phyloP scores from a whole-genome alignment of 2,797 vertebrate genomes.

The Macroramphosus scolopax region DNA sequence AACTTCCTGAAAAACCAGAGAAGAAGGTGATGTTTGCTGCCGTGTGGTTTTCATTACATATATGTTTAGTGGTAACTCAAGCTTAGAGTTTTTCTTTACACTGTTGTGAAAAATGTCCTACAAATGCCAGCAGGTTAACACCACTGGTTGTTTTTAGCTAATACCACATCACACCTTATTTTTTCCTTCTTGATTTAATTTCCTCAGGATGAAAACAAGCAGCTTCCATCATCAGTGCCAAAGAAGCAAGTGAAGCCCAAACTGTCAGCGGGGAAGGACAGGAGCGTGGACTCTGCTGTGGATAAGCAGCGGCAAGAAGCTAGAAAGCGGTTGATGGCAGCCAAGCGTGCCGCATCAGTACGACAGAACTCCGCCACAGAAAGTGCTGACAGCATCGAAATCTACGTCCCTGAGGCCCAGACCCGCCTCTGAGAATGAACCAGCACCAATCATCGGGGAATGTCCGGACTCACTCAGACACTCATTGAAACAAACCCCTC shows the following conservation, averaged over 20 bases:
- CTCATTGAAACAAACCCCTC: slow-evolving; percentile 51
- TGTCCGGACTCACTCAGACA: slow-evolving; percentile 37
- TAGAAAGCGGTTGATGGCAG: slow-evolving; percentile 95
- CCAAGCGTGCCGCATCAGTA: slow-evolving; percentile 93
- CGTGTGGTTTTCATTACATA: background rate
- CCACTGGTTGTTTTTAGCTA: background rate
- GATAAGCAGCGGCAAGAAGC: slow-evolving; percentile 98
- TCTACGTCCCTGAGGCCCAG: slow-evolving; percentile 98
- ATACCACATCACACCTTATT: slow-evolving; percentile 3
- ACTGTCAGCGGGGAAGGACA: slow-evolving; percentile 87
- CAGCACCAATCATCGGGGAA: slow-evolving; percentile 35
- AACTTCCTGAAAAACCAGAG: slow-evolving; percentile 81
- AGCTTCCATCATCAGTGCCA: slow-evolving; percentile 88
- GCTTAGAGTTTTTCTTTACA: too few relatives aligned
- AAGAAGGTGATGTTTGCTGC: slow-evolving; percentile 82
- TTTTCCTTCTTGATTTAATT: slow-evolving; percentile 5
- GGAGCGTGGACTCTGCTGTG: slow-evolving; percentile 84
- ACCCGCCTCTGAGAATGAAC: slow-evolving; percentile 90
- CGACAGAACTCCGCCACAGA: slow-evolving; percentile 98
- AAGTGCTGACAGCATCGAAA: slow-evolving; percentile 98
- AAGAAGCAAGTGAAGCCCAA: slow-evolving; percentile 94
- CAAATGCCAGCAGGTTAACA: too few relatives aligned
- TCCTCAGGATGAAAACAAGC: slow-evolving; percentile 88
- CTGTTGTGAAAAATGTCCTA: too few relatives aligned
- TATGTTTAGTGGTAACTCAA: too few relatives aligned